Base-by-base conservation (phyloP, 2,888 invertebrate genomes). In the Habroteleia sp. region DNA sequence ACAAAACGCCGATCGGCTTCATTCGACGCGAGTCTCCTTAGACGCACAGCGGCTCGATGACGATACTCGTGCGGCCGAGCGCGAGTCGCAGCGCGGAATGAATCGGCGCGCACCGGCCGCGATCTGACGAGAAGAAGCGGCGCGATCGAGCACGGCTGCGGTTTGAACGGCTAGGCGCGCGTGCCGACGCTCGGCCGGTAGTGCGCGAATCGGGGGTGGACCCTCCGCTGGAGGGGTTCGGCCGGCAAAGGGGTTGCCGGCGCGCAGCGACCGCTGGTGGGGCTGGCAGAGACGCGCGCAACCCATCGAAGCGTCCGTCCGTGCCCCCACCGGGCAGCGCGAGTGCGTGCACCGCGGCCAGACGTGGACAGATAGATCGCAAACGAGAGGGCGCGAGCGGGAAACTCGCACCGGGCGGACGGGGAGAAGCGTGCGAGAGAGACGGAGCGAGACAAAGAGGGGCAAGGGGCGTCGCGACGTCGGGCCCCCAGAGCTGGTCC, bases 401-500 rank as follows among this genome's bases (percentile, higher is more conserved):
- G 68, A 37, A 25, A 52, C 17, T 25, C 10, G 17, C 46, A 23
- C 27, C 14, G 17, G 23, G 37, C 33, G 65, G 71, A 46, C 56
- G 66, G 44, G 60, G 20, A 48, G 41, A n/a, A n/a, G 68, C 14
- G 78, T 3, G 44, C 62, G 62, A 48, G 8, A 54, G 46, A 35
- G 50, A 60, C 60, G 35, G 48, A 44, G 10, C 23, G 4, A 39
- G 48, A 58, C 44, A 35, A 13, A 72, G 72, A 63, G 66, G 56
- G 75, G 69, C 62, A 60, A 66, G 77, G 68, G 77, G 75, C 77
- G 79, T 76, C 79, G 78, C 79, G 78, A 79, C 77, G 77, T 76
- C 76, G 72, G 78, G 77, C 73, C 77, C 86, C 86, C 86, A 86
- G 86, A 87, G 85, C 85, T 85, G 87, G 85, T 85, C 85, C 87